Conservation (phyloP, 2,113 vertebrate species). For the Recurvirostra avosetta region DNA sequence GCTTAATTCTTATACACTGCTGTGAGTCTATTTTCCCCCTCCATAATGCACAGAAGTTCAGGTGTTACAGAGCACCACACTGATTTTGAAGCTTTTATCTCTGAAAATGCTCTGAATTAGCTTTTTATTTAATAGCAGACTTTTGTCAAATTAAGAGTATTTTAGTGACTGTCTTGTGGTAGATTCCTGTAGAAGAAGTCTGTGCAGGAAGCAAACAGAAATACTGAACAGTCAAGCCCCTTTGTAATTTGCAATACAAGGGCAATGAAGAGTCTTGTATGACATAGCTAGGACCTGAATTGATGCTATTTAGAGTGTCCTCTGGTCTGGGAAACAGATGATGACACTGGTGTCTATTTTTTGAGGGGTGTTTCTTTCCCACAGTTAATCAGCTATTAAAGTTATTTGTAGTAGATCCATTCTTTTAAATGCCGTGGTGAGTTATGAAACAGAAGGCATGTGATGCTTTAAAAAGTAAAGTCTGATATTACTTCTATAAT, state of each 20-base stretch:
- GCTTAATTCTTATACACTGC: not conserved
- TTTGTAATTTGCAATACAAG: not conserved
- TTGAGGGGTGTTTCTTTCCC: not conserved
- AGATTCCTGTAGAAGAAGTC: not conserved
- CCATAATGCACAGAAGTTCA: not conserved
- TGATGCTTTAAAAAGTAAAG: not conserved
- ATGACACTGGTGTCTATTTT: not conserved
- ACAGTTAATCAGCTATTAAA: not conserved
- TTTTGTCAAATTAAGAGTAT: not conserved
- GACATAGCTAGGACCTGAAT: not conserved
- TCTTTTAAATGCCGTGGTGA: not conserved
- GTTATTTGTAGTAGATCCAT: not conserved
- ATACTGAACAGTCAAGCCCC: not conserved
- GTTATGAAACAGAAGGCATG: not conserved
- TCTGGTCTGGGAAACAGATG: not conserved
- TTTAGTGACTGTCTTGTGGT: not conserved
- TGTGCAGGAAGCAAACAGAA: not conserved
- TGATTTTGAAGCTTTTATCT: not conserved
- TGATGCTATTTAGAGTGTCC: not conserved
- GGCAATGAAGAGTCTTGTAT: not conserved
- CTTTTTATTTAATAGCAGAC: not conserved
- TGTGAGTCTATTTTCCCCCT: not conserved
- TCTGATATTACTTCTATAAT: not conserved
- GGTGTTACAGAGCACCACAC: not conserved
- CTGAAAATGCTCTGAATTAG: not conserved